Evolutionary conservation across 2,888 invertebrate genomes (phyloP), one percentile per base, ranked within the genome.

Genomic region (Aphidoletes aphidimyza): DNA sequence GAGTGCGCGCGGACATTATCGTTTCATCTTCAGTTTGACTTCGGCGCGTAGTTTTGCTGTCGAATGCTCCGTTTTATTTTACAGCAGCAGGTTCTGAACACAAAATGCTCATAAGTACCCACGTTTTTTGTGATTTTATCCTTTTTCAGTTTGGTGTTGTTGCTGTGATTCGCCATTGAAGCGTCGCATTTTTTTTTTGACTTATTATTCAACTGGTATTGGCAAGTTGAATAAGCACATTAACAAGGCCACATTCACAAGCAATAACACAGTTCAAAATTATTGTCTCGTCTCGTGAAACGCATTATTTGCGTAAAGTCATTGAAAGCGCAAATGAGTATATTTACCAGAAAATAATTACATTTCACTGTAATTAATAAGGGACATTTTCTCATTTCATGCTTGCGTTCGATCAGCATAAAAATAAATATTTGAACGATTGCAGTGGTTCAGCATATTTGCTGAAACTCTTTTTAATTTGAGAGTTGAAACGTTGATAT

Each of bases 61-160:
- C 26, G 30, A 11, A 69, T 69, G 30, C 34, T 69, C 34, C 30
- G 69, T 26, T 69, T 69, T 34, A 69, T 30, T 69, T 5, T 69
- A 69, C 69, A 69, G 69, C 69, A 69, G 69, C 69, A 69, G 69
- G 69, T 69, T 69, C 34, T 69, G 69, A 69, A 69, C 69, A 34
- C 69, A 69, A 54, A 54, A 69, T 69, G 69, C 69, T 34, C 69
- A 69, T 69, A 69, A 69, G 69, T 69, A 69, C 69, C 69, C 34
- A 69, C 69, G 69, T 34, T 69, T 69, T 42, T 54, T 54, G 22
- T 54, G 54, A 54, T 26, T 54, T n/a, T 22, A 26, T 69, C 26
- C 69, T 26, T 69, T 26, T 69, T 69, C 34, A 30, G 0, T 14
- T 69, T 17, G 0, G 69, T n/a, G 5, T 69, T 69, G 34, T 69